Evolutionary conservation across 2,113 vertebrate species (phyloP).

Genomic region (Montifringilla adamsi): DNA sequence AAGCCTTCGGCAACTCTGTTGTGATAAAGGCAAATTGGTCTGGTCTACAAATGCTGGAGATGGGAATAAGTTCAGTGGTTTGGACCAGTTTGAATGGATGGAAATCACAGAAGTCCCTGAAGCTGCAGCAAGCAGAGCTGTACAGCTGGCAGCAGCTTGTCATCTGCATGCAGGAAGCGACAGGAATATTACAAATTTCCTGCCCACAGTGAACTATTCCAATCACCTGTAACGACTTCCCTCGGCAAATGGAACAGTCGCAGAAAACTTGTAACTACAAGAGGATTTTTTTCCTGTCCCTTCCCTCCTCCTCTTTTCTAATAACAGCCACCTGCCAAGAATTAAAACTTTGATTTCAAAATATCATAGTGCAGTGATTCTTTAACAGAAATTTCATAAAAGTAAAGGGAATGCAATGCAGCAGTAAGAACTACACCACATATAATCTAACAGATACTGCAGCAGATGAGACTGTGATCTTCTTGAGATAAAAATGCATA

Average conservation of each 20-base stretch:
- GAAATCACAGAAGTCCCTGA: conserved; percentile 48
- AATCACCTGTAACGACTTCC: conserved; percentile 57
- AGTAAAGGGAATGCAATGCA: not conserved
- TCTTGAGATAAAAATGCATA: not conserved
- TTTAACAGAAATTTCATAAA: conserved; percentile 23
- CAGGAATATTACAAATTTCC: conserved; percentile 40
- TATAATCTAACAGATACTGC: not conserved
- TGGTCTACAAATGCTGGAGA: conserved; percentile 46
- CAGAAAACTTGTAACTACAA: conserved; percentile 7
- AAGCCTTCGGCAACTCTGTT: conserved; percentile 49
- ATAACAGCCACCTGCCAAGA: conserved; percentile 46
- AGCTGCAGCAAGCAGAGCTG: conserved; percentile 47
- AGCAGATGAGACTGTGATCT: not conserved
- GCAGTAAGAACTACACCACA: not conserved
- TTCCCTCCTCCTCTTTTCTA: not conserved
- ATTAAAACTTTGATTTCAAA: conserved; percentile 60
- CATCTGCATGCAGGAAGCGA: conserved; percentile 49
- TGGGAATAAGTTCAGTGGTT: conserved; percentile 63
- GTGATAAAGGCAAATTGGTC: conserved; percentile 66
- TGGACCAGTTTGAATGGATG: conserved; percentile 60
- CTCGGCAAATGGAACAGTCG: conserved; percentile 52
- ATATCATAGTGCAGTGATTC: conserved; percentile 28
- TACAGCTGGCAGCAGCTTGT: conserved; percentile 53
- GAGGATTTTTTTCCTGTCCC: not conserved
- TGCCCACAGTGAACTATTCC: conserved; percentile 53